These are phyloP conservation scores for Pemphredon lugubris DNA, from an alignment of 2,888 invertebrate species.

Conservation along the genomic window DNA sequence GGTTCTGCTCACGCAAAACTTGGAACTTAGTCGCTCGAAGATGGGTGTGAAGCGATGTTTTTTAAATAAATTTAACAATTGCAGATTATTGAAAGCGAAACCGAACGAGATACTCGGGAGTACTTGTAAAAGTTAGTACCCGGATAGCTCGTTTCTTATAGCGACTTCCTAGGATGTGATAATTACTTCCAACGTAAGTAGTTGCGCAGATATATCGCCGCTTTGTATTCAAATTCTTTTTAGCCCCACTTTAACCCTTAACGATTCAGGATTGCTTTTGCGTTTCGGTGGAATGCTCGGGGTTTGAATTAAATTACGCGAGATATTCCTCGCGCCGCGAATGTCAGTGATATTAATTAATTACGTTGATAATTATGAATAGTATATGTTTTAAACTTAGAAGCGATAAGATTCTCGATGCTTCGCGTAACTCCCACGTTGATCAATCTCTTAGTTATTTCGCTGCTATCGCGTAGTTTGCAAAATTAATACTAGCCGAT, in stretches of 20 bases:
- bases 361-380: too few relatives aligned
- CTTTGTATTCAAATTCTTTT: conserved; percentile 34
- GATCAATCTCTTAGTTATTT: too few relatives aligned
- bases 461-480: too few relatives aligned
- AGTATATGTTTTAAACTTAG: too few relatives aligned
- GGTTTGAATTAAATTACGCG: neutral
- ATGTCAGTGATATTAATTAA: too few relatives aligned
- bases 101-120: conserved; percentile 62
- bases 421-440: too few relatives aligned
- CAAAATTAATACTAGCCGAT: too few relatives aligned
- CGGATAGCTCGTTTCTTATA: conserved; percentile 58
- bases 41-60: conserved; percentile 11
- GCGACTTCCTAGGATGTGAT: conserved; percentile 61
- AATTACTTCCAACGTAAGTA: conserved; percentile 61
- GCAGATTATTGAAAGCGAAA: conserved; percentile 59
- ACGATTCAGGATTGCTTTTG: conserved; percentile 30
- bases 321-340: too few relatives aligned
- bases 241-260: conserved; percentile 35
- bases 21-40: neutral
- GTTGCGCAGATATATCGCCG: conserved; percentile 39
- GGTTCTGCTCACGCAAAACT: too few relatives aligned
- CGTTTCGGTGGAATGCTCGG: neutral
- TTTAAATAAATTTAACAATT: conserved; percentile 56
- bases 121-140: conserved; percentile 60
- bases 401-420: too few relatives aligned